These are phyloP conservation scores for Lasioglossum malachurum DNA, from an alignment of 2,888 invertebrate species.

Conservation along the genomic window DNA sequence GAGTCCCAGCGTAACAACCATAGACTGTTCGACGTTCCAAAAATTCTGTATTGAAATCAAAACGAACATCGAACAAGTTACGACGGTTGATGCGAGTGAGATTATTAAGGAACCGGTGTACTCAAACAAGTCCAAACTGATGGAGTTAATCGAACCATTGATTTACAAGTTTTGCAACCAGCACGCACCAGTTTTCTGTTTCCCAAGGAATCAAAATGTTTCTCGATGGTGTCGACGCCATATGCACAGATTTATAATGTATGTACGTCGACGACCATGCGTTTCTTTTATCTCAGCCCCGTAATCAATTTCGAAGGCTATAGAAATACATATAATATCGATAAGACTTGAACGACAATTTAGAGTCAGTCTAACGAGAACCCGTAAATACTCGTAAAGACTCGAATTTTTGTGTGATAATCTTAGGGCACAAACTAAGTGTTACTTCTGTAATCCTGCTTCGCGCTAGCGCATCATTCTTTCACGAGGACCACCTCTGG, in stretches of 20 bases:
- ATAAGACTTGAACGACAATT: constrained; percentile 37
- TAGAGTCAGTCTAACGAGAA: constrained; percentile 29
- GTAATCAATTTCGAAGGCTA: constrained; percentile 41
- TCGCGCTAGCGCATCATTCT: background rate
- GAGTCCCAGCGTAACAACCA: constrained; percentile 4
- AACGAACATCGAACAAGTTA: constrained; percentile 13
- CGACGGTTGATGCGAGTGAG: constrained; percentile 32
- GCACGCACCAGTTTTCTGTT: background rate
- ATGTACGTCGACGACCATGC: constrained; percentile 19
- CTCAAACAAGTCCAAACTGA: background rate
- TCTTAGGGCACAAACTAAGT: constrained; percentile 68
- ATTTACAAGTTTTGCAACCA: background rate
- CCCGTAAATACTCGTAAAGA: constrained; percentile 25
- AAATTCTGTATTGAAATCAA: background rate
- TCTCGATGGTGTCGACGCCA: background rate
- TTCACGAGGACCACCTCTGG: background rate
- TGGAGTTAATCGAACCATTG: background rate
- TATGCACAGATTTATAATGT: constrained; percentile 46
- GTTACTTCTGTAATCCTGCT: constrained; percentile 53
- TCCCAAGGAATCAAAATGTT: constrained; percentile 5
- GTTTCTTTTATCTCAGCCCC: constrained; percentile 55
- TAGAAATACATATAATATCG: constrained; percentile 42
- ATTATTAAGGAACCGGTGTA: constrained; percentile 19
- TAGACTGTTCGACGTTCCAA: constrained; percentile 14
- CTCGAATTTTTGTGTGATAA: constrained; percentile 69